Evolutionary conservation across 2,888 invertebrate genomes (phyloP).

Genomic region (Calameuta idolon): DNA sequence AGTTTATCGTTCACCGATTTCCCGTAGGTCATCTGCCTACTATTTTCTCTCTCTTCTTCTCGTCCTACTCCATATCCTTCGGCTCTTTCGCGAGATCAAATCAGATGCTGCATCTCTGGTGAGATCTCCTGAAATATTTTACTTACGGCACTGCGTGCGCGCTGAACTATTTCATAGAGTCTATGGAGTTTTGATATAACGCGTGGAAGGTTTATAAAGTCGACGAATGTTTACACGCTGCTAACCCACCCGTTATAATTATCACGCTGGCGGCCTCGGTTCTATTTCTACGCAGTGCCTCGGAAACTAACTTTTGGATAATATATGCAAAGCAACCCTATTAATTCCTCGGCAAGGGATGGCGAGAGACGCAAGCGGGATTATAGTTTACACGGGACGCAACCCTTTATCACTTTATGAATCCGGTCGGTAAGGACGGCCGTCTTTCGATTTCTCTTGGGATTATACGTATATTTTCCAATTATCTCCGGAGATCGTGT

Average conservation of each 20-base stretch:
- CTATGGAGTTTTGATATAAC: too few species aligned
- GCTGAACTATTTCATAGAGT: too few species aligned
- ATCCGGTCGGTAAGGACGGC: too few species aligned
- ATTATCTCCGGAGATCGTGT: too few species aligned
- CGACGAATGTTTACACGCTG: constrained; percentile 19
- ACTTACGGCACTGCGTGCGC: too few species aligned
- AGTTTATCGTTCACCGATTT: neutral
- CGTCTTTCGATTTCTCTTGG: too few species aligned
- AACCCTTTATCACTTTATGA: constrained; percentile 2
- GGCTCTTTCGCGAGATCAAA: neutral
- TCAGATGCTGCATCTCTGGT: neutral
- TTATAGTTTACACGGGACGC: constrained; percentile 22
- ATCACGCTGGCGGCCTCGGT: constrained; percentile 43
- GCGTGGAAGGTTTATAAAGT: constrained; percentile 11
- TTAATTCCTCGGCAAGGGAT: constrained; percentile 37
- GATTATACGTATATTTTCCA: neutral
- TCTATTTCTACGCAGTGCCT: constrained; percentile 30
- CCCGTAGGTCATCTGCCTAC: neutral
- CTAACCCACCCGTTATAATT: constrained; percentile 45
- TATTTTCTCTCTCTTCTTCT: neutral
- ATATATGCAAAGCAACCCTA: constrained; percentile 49
- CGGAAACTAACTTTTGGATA: constrained; percentile 29
- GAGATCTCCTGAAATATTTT: neutral
- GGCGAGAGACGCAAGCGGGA: neutral
- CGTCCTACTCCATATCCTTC: neutral